Evolutionary conservation across 2,888 invertebrate genomes (phyloP).

Genomic region (Drosophila putrida): DNA sequence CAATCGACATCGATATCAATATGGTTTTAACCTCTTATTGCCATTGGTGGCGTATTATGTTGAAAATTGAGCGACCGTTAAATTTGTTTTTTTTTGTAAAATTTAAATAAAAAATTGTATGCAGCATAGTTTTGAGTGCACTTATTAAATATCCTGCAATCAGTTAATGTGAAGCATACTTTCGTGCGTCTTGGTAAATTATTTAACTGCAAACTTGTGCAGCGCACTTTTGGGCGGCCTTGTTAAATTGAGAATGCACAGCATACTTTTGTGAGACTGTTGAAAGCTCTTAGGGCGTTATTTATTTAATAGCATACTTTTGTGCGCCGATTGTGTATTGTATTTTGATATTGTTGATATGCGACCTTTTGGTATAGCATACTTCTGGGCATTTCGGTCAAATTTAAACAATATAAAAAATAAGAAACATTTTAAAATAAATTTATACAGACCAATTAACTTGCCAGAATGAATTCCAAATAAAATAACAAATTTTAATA

Average conservation of each 20-base stretch:
- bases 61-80: too few species aligned
- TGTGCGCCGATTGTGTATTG: background rate
- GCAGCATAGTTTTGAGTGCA: background rate
- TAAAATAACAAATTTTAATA: too few species aligned
- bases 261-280: conserved; percentile 8
- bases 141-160: background rate
- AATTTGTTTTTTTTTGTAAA: too few species aligned
- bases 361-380: background rate
- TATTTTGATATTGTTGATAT: background rate
- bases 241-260: background rate
- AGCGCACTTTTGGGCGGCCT: conserved; percentile 6
- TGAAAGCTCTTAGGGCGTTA: background rate
- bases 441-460: too few species aligned
- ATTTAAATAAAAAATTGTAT: too few species aligned
- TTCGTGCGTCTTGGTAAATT: background rate
- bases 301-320: conserved; percentile 11
- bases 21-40: too few species aligned
- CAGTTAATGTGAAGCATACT: conserved; percentile 4
- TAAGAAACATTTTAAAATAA: too few species aligned
- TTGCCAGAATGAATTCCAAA: too few species aligned
- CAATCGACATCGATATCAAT: too few species aligned
- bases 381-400: background rate
- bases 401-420: background rate
- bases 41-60: too few species aligned
- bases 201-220: background rate